phyloP scores from a whole-genome alignment of 2,113 vertebrate genomes.

The Laticauda laticaudata region DNA sequence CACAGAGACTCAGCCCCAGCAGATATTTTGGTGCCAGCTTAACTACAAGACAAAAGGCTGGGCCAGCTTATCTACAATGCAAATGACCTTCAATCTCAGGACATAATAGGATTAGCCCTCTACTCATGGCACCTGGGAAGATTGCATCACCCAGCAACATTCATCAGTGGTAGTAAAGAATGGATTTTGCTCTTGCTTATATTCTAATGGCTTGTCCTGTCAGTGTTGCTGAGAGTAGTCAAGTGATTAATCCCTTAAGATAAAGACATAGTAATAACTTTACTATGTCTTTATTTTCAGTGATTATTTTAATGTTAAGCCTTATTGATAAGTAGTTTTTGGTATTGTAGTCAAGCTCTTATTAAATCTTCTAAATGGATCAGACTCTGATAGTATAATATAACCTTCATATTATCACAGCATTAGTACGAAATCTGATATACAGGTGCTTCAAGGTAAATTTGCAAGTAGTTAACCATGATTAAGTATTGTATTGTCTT shows the following conservation, averaged over 20 bases:
- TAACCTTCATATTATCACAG: neutral
- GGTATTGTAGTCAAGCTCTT: neutral
- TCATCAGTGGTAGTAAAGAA: neutral
- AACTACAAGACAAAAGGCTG: no score
- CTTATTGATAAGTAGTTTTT: neutral
- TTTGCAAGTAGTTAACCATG: neutral
- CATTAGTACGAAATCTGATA: neutral
- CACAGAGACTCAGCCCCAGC: no score
- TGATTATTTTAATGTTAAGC: neutral
- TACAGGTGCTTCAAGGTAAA: neutral
- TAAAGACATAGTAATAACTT: neutral
- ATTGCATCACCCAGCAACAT: no score
- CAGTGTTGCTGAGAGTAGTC: neutral
- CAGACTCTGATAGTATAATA: neutral
- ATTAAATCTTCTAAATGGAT: neutral
- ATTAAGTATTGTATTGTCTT: neutral
- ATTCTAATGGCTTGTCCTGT: neutral
- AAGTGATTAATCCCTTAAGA: no score
- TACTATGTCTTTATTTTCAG: neutral
- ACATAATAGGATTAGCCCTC: no score
- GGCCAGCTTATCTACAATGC: no score
- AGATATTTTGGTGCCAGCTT: no score
- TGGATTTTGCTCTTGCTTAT: neutral
- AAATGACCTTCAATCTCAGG: no score
- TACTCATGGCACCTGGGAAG: no score